These are phyloP conservation scores for Limnodromus scolopaceus DNA, from an alignment of 2,797 vertebrate species.

Conservation along the genomic window DNA sequence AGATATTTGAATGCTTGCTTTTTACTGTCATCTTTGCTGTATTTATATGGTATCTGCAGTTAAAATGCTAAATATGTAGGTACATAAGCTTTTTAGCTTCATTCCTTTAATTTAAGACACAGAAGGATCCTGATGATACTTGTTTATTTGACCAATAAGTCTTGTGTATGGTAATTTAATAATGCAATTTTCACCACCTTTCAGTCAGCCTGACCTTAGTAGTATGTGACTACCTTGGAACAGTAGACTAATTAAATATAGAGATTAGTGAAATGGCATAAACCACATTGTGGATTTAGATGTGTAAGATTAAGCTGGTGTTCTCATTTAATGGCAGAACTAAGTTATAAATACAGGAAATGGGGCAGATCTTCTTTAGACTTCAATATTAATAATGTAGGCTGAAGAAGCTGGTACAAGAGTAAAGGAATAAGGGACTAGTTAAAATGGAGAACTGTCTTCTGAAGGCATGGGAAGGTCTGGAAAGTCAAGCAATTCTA, in stretches of 20 bases:
- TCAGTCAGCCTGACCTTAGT: not conserved
- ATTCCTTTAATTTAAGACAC: not conserved
- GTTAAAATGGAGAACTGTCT: not conserved
- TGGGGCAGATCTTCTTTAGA: not conserved
- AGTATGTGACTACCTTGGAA: not conserved
- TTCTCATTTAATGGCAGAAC: not conserved
- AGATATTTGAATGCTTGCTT: not conserved
- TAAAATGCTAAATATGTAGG: not conserved
- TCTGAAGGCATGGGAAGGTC: not conserved
- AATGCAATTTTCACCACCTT: not conserved
- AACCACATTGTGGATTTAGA: not conserved
- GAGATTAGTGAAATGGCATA: not conserved
- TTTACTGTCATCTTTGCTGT: not conserved
- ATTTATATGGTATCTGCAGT: not conserved
- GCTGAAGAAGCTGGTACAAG: not conserved
- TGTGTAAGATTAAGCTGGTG: not conserved
- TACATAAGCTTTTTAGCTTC: not conserved
- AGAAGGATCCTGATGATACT: not conserved
- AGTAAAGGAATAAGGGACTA: not conserved
- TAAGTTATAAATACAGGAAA: not conserved
- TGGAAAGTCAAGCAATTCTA: not conserved
- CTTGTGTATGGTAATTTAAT: not conserved
- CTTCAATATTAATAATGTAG: accelerated
- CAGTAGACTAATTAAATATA: not conserved
- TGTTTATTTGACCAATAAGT: not conserved